Conservation (phyloP, 2,113 vertebrate species). For the Rhodinocichla rosea region DNA sequence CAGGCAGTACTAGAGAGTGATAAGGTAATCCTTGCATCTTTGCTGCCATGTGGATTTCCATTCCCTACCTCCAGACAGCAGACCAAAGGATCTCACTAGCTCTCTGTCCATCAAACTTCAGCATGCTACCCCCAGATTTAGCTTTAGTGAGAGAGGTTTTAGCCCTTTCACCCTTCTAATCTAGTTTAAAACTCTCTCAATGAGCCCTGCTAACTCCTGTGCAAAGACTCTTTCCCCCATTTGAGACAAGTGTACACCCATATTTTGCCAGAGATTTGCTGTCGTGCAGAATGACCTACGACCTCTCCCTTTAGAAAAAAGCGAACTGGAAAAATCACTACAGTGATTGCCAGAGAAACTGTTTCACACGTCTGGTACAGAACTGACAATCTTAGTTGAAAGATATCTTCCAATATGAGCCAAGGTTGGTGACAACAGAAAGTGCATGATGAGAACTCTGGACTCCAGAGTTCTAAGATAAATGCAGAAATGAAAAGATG, state of each 20-base stretch:
- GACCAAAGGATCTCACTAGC: neutral
- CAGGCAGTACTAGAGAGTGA: neutral
- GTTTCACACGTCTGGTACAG: neutral
- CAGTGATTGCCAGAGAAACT: neutral
- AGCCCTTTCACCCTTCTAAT: neutral
- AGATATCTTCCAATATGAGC: neutral
- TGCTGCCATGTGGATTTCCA: neutral
- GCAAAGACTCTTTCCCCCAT: neutral
- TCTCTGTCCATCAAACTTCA: accelerated
- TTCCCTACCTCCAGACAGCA: neutral
- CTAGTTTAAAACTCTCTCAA: neutral
- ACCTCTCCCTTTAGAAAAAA: neutral
- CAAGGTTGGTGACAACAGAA: neutral
- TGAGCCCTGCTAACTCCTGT: neutral
- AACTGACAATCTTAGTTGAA: neutral
- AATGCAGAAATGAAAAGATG: neutral
- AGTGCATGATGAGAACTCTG: neutral
- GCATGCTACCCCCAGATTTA: neutral
- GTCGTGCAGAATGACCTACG: accelerated
- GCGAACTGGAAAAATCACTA: neutral
- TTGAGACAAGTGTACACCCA: neutral
- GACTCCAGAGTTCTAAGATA: neutral
- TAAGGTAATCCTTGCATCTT: neutral
- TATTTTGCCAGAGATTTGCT: neutral
- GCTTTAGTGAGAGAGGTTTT: neutral